Evolutionary conservation across 2,113 vertebrate genomes (phyloP).

Genomic region (Hippocampus mohnikei): DNA sequence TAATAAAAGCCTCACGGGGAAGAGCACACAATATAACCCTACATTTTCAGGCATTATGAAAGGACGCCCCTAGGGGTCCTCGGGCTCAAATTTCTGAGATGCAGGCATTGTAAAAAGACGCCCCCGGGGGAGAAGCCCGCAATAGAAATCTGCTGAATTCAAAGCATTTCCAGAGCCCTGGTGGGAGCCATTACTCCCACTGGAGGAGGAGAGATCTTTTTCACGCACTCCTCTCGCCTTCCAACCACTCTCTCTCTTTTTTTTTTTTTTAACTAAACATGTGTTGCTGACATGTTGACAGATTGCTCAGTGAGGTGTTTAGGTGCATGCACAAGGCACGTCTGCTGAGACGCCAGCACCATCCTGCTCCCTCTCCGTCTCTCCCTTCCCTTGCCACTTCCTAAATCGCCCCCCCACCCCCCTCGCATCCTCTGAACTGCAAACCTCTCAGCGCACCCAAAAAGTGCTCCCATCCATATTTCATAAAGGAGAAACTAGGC

Average conservation of each 20-base stretch:
- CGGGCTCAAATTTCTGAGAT: slow-evolving; percentile 99
- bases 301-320: slow-evolving; percentile 96
- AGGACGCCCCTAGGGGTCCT: slow-evolving; percentile 99
- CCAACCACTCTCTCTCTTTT: slow-evolving; percentile 48
- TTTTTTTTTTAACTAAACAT: slow-evolving; percentile 99
- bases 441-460: slow-evolving; percentile 90
- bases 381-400: slow-evolving; percentile 39
- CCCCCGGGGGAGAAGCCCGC: slow-evolving; percentile 93
- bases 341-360: slow-evolving; percentile 87
- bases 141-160: slow-evolving; percentile 99
- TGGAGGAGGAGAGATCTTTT: slow-evolving; percentile 76
- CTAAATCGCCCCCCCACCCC: slow-evolving; percentile 50
- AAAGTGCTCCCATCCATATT: slow-evolving; percentile 99
- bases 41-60: slow-evolving; percentile 99
- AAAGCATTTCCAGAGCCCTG: slow-evolving; percentile 99
- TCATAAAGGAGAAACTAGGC: slow-evolving; percentile 87
- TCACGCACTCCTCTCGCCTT: slow-evolving; percentile 42
- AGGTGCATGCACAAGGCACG: slow-evolving; percentile 97
- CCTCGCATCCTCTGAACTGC: slow-evolving; percentile 75
- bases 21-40: slow-evolving; percentile 99
- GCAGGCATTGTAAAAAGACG: slow-evolving; percentile 99
- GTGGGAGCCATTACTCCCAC: slow-evolving; percentile 96
- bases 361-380: slow-evolving; percentile 3
- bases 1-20: slow-evolving; percentile 99
- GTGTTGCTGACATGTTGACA: slow-evolving; percentile 99